These are phyloP conservation scores for Vidua macroura DNA, from an alignment of 2,113 vertebrate genomes.

Conservation along the genomic window DNA sequence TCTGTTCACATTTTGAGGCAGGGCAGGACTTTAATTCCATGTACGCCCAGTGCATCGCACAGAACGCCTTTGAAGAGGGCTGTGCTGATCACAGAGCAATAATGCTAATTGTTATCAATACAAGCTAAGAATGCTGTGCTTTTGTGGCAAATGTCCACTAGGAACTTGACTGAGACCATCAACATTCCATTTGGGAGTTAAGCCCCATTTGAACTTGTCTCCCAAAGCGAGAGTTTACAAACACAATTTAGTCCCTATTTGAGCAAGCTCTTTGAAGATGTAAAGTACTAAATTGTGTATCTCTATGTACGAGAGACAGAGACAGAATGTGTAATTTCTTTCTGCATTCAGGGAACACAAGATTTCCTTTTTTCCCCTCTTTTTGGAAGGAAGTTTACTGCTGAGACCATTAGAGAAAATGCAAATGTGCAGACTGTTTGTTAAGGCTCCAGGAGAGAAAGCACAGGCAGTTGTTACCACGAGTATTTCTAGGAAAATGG, in stretches of 20 bases:
- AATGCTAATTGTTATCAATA: conserved; percentile 45
- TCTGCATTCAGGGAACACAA: conserved; percentile 56
- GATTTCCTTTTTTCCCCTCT: conserved; percentile 63
- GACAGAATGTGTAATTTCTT: conserved; percentile 60
- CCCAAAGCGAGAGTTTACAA: conserved; percentile 65
- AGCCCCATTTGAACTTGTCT: conserved; percentile 59
- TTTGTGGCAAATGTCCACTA: conserved; percentile 59
- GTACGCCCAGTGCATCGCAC: accelerated
- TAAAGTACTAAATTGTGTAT: conserved; percentile 59
- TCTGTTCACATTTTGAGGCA: not conserved
- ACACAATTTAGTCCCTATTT: conserved; percentile 46
- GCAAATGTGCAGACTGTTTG: conserved; percentile 68
- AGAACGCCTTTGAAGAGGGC: not conserved
- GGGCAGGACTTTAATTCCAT: not conserved
- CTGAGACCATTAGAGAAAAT: conserved; percentile 75
- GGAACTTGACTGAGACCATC: conserved; percentile 60
- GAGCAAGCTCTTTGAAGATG: conserved; percentile 50
- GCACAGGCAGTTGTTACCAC: conserved; percentile 60
- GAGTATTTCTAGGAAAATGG: conserved; percentile 61
- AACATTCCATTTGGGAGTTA: conserved; percentile 54
- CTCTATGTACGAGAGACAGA: conserved; percentile 40
- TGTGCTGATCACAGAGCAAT: conserved; percentile 33
- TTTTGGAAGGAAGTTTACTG: conserved; percentile 71
- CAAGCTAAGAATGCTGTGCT: conserved; percentile 37
- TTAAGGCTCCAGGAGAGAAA: conserved; percentile 67